phyloP scores from a whole-genome alignment of 2,797 vertebrate genomes.

The Sebastes flavidus region DNA sequence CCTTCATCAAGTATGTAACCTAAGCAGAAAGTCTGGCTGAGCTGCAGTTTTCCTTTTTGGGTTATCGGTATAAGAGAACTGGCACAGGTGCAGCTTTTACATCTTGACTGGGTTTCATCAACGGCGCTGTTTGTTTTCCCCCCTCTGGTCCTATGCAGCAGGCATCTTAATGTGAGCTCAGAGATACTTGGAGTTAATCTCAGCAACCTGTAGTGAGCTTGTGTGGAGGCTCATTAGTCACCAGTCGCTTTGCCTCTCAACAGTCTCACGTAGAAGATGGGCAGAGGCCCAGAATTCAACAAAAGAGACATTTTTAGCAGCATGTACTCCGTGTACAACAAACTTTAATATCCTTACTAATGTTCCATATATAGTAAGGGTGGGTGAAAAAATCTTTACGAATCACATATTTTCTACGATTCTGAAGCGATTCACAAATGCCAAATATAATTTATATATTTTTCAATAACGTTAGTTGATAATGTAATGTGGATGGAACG shows the following conservation, averaged over 20 bases:
- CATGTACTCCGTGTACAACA: background rate
- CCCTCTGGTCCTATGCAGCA: conserved; percentile 40
- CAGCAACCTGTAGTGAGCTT: conserved; percentile 20
- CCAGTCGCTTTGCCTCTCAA: background rate
- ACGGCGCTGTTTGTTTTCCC: conserved; percentile 23
- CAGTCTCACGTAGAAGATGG: background rate
- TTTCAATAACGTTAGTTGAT: background rate
- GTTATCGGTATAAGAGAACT: conserved; percentile 25
- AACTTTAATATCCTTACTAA: background rate
- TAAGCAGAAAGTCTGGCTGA: conserved; percentile 12
- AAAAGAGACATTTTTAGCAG: background rate
- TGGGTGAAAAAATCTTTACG: background rate
- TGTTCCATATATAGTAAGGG: background rate
- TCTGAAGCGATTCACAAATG: too few species aligned
- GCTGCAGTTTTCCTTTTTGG: conserved; percentile 46
- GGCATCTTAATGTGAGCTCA: conserved; percentile 50
- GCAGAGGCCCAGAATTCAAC: background rate
- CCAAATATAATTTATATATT: background rate
- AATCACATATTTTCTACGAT: background rate
- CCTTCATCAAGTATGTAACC: conserved; percentile 37
- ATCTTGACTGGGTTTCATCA: conserved; percentile 47
- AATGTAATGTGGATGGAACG: background rate
- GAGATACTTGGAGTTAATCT: conserved; percentile 26
- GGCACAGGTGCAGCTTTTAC: conserved; percentile 46
- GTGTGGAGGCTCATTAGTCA: conserved; percentile 13